Percentiles rank a stretch among this genome's conserved stretches.
These are phyloP conservation scores for Priocnemis perturbator DNA, from an alignment of 2,888 invertebrate species.

Conservation along the genomic window DNA sequence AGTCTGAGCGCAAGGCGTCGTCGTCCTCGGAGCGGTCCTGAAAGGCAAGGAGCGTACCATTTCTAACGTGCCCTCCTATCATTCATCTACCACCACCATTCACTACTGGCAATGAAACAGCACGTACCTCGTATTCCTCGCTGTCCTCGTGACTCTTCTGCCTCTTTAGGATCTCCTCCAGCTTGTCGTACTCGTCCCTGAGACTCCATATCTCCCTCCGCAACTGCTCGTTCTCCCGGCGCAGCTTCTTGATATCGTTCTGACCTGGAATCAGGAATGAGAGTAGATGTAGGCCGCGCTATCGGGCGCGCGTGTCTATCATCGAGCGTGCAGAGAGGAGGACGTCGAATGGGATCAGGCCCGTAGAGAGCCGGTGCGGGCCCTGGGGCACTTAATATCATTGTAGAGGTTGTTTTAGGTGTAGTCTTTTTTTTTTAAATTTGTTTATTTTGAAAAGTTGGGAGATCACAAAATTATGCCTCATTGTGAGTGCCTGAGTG, in stretches of 20 bases:
- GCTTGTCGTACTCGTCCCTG: slow-evolving; percentile 91
- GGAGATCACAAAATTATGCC: too few relatives aligned
- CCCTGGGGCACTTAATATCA: too few relatives aligned
- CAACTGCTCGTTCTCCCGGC: slow-evolving; percentile 91
- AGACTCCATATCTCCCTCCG: slow-evolving; percentile 91
- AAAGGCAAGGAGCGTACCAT: background rate
- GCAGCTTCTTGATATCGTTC: slow-evolving; percentile 91
- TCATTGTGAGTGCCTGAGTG: too few relatives aligned
- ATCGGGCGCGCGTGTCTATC: background rate
- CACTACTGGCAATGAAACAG: too few relatives aligned
- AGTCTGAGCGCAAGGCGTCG: slow-evolving; percentile 52
- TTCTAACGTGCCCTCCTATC: background rate
- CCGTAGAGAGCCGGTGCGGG: too few relatives aligned
- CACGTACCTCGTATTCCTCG: slow-evolving; percentile 68
- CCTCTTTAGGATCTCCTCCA: slow-evolving; percentile 85
- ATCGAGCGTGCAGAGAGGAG: too few relatives aligned
- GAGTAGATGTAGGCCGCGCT: slow-evolving; percentile 5
- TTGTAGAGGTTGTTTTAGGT: too few relatives aligned
- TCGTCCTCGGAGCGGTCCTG: slow-evolving; percentile 66
- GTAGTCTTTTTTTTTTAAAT: too few relatives aligned
- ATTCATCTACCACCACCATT: background rate
- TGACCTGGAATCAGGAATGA: slow-evolving; percentile 80
- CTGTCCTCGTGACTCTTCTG: slow-evolving; percentile 67
- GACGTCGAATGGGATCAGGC: too few relatives aligned
- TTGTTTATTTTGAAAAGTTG: too few relatives aligned